These are phyloP conservation scores for Craseonycteris thonglongyai DNA, from an alignment of 2,113 vertebrate genomes.

Conservation along the genomic window DNA sequence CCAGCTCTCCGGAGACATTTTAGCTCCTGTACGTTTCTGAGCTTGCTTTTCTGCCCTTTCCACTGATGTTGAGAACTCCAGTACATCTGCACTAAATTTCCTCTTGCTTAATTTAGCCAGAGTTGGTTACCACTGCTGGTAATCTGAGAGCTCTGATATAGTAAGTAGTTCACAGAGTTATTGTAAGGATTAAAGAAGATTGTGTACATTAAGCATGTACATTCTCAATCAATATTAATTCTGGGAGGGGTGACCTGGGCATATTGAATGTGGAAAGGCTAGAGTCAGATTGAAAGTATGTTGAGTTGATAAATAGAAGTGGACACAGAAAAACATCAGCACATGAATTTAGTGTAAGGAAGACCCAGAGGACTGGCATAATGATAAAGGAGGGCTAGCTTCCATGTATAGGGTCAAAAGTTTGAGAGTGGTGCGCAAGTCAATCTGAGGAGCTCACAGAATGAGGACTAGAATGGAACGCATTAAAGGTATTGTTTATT, in stretches of 20 bases:
- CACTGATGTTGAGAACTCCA: neutral
- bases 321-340: neutral
- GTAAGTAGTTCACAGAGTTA: neutral
- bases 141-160: neutral
- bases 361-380: neutral
- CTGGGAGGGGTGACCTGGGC: neutral
- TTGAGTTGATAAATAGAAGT: neutral
- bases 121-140: neutral
- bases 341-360: neutral
- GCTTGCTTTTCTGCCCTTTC: neutral
- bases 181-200: neutral
- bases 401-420: neutral
- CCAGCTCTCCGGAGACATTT: neutral
- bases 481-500: neutral
- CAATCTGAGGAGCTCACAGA: neutral
- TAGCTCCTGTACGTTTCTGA: neutral
- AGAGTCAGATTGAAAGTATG: neutral
- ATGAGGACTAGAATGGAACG: neutral
- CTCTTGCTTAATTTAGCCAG: neutral
- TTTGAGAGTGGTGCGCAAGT: neutral
- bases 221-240: neutral
- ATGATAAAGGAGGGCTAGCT: neutral
- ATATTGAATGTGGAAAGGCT: neutral
- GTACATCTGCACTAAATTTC: neutral
- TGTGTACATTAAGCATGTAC: neutral